phyloP scores from a whole-genome alignment of 2,797 vertebrate species.

The Crocodylus rhombifer region DNA sequence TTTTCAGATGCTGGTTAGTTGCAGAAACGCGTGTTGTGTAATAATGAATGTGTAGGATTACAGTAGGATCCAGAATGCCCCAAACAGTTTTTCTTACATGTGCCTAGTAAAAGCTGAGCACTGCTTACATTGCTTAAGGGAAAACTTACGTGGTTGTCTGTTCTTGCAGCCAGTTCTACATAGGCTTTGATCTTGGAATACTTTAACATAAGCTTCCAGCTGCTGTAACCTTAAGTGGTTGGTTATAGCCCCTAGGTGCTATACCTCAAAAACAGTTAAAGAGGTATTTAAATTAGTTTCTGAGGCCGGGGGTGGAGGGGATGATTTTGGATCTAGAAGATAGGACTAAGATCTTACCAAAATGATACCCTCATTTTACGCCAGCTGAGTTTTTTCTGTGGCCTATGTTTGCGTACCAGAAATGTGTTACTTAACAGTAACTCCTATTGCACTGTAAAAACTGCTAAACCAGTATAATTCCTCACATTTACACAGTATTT shows the following conservation, averaged over 20 bases:
- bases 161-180: neutral
- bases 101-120: neutral
- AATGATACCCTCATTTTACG: neutral
- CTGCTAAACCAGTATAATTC: neutral
- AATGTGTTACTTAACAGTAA: neutral
- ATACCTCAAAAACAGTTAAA: neutral
- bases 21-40: neutral
- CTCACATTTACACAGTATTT: accelerated
- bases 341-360: neutral
- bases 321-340: neutral
- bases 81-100: neutral
- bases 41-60: neutral
- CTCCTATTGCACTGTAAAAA: neutral
- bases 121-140: neutral
- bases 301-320: no score
- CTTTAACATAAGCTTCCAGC: neutral
- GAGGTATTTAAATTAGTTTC: neutral
- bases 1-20: neutral
- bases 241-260: neutral
- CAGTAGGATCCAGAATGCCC: neutral
- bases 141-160: neutral
- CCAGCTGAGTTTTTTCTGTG: neutral
- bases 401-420: neutral
- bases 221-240: neutral
- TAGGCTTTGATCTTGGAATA: neutral